Conservation (phyloP, 1,140 invertebrate species). For the Orussus abietinus region DNA sequence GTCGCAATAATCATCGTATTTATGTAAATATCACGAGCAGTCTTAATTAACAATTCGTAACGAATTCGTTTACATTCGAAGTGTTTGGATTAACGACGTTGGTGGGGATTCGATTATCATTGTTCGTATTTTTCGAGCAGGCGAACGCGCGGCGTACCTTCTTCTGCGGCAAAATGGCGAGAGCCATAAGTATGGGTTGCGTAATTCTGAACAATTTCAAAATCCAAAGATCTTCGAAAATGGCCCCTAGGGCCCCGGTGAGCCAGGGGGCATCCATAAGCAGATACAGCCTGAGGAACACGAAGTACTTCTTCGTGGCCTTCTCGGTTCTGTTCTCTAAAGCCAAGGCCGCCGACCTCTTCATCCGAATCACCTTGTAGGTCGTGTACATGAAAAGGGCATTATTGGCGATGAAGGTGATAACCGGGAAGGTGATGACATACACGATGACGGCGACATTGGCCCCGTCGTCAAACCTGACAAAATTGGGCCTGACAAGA, state of each 20-base stretch:
- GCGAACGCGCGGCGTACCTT: slow-evolving; percentile 10
- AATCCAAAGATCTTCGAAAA: slow-evolving; percentile 34
- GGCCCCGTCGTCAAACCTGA: slow-evolving; percentile 17
- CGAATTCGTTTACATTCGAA: no score
- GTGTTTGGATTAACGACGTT: no score
- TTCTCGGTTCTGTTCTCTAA: slow-evolving; percentile 18
- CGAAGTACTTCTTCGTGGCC: slow-evolving; percentile 31
- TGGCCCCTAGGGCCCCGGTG: slow-evolving; percentile 28
- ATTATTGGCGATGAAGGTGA: slow-evolving; percentile 25
- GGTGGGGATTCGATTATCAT: no score
- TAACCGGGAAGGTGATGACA: slow-evolving; percentile 22
- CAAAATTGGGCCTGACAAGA: slow-evolving; percentile 33
- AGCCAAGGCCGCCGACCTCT: slow-evolving; percentile 17
- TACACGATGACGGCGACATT: slow-evolving; percentile 31
- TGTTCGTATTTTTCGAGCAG: slow-evolving; percentile 8
- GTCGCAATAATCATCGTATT: no score
- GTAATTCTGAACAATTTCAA: slow-evolving; percentile 35
- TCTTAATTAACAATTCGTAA: no score
- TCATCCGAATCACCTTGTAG: slow-evolving; percentile 23
- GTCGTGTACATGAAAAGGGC: slow-evolving; percentile 35
- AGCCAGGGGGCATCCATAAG: slow-evolving; percentile 40
- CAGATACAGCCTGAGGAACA: slow-evolving; percentile 34
- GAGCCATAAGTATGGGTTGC: slow-evolving; percentile 33
- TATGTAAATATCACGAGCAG: no score
- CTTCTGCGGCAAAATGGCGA: slow-evolving; percentile 31